phyloP scores from a whole-genome alignment of 2,797 vertebrate species.

The Heteromormyrus szaboi region DNA sequence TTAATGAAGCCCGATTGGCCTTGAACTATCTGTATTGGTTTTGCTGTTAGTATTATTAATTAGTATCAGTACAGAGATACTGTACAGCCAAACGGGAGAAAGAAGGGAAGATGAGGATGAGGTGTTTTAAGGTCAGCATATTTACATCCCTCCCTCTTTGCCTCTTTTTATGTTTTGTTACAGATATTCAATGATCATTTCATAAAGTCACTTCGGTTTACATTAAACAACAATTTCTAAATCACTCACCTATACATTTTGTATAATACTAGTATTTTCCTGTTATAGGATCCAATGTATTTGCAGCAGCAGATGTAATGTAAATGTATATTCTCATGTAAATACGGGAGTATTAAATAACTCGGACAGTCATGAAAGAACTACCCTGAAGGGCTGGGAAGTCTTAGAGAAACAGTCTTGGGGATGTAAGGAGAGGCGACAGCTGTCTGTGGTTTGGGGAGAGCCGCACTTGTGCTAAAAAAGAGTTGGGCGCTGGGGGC shows the following conservation, averaged over 20 bases:
- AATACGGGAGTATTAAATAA: neutral
- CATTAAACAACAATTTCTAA: neutral
- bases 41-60: neutral
- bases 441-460: neutral
- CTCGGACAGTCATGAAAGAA: neutral
- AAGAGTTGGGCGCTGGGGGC: neutral
- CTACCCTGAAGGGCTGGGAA: neutral
- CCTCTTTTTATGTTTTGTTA: neutral
- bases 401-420: neutral
- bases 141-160: neutral
- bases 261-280: neutral
- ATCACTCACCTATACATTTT: neutral
- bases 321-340: neutral
- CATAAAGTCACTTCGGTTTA: neutral
- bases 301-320: neutral
- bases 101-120: neutral
- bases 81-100: neutral
- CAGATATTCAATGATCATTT: neutral
- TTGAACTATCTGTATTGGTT: neutral
- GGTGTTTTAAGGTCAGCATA: neutral
- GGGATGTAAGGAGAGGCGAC: neutral
- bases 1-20: neutral
- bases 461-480: neutral
- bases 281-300: neutral
- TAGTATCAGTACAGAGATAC: neutral